Evolutionary conservation across 2,113 vertebrate species (phyloP).

Genomic region (Lontra canadensis): DNA sequence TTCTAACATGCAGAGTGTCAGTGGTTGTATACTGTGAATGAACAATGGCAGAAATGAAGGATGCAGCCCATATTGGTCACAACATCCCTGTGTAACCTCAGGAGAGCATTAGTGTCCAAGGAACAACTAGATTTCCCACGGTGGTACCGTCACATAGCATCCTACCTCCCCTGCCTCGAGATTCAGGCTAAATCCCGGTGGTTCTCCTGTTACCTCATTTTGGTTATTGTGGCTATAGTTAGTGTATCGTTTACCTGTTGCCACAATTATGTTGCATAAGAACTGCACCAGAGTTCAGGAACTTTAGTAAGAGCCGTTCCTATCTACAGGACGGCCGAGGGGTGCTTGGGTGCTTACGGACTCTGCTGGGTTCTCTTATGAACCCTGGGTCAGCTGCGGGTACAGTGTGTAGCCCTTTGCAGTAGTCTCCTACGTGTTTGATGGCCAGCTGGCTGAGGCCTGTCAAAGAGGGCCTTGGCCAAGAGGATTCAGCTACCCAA

Average conservation of each 20-base stretch:
- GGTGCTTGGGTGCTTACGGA: background rate
- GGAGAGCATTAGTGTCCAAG: background rate
- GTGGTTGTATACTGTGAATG: background rate
- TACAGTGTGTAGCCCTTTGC: background rate
- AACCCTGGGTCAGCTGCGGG: background rate
- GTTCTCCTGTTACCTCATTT: background rate
- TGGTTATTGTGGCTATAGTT: background rate
- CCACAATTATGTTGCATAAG: background rate
- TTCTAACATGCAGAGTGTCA: background rate
- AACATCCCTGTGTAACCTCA: background rate
- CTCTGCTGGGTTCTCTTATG: background rate
- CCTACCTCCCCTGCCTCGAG: background rate
- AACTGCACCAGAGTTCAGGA: background rate
- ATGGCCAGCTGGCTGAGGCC: background rate
- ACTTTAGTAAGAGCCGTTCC: background rate
- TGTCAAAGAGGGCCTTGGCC: background rate
- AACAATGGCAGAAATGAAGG: background rate
- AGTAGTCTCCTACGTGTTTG: rapidly evolving
- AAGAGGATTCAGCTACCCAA: background rate
- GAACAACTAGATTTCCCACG: background rate
- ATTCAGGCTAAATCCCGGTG: background rate
- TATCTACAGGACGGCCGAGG: background rate
- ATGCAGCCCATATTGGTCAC: background rate
- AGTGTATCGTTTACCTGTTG: background rate
- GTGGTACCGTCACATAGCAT: background rate